Evolutionary conservation across 2,113 vertebrate genomes (phyloP).

Genomic region (Synodontis membranacea): DNA sequence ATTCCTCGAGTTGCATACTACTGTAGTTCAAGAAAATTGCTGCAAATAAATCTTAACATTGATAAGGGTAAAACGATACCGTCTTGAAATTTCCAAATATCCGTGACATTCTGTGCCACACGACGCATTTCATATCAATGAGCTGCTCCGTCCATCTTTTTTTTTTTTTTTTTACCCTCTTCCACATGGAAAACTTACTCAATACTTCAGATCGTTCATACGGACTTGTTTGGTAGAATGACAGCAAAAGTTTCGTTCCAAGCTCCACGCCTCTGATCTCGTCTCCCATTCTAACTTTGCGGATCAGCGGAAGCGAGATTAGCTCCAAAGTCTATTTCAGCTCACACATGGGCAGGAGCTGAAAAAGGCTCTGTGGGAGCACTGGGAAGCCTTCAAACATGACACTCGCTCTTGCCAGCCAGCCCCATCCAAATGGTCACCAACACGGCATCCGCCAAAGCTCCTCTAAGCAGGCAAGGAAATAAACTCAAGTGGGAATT

Average conservation of each 20-base stretch:
- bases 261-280: slow-evolving; percentile 12
- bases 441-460: background rate
- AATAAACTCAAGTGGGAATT: slow-evolving; percentile 14
- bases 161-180: too few species aligned
- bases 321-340: slow-evolving; percentile 51
- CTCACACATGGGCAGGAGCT: slow-evolving; percentile 29
- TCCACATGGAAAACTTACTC: background rate
- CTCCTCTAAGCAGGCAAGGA: slow-evolving; percentile 18
- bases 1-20: background rate
- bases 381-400: slow-evolving; percentile 36
- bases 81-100: background rate
- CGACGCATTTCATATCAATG: background rate
- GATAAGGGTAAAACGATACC: too few species aligned
- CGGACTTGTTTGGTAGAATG: slow-evolving; percentile 13
- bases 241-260: slow-evolving; percentile 17
- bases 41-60: background rate
- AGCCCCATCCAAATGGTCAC: slow-evolving; percentile 31
- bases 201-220: background rate
- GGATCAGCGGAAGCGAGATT: slow-evolving; percentile 34
- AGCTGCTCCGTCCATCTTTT: background rate
- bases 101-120: background rate
- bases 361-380: slow-evolving; percentile 30
- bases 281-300: slow-evolving; percentile 39
- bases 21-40: background rate
- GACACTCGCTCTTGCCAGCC: slow-evolving; percentile 24